These are phyloP conservation scores for Ryuthela nishihirai DNA, from an alignment of 2,888 invertebrate genomes.

Conservation along the genomic window DNA sequence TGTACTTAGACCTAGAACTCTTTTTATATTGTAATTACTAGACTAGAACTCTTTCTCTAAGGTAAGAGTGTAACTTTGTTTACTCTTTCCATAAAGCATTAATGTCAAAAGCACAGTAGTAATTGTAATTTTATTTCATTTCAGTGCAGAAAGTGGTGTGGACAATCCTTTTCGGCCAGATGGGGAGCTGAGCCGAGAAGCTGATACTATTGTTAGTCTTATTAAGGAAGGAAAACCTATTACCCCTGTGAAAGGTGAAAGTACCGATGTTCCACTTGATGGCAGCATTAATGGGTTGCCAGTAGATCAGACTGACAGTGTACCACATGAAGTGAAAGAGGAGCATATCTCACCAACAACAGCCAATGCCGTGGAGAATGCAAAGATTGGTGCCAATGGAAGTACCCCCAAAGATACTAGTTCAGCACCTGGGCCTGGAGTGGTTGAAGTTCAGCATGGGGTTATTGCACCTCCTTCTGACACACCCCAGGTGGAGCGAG, in stretches of 20 bases:
- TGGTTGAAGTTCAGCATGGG: conserved; percentile 67
- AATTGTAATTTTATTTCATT: conserved; percentile 39
- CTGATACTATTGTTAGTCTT: conserved; percentile 91
- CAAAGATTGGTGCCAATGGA: conserved; percentile 40
- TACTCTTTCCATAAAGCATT: too few species aligned
- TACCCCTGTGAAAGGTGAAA: conserved; percentile 52
- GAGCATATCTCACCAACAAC: conserved; percentile 1
- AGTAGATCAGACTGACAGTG: conserved; percentile 24
- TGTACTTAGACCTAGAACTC: too few species aligned
- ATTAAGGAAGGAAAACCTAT: conserved; percentile 88
- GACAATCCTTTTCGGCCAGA: conserved; percentile 97
- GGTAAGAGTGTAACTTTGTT: too few species aligned
- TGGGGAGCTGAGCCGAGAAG: conserved; percentile 88
- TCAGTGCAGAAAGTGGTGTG: conserved; percentile 91
- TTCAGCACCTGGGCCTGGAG: conserved; percentile 51
- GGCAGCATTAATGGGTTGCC: conserved; percentile 6
- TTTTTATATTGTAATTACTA: too few species aligned
- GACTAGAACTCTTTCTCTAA: too few species aligned
- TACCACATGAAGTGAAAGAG: conserved; percentile 7
- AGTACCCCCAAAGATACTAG: conserved; percentile 28
- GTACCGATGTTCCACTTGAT: neutral
- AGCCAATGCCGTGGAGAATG: neutral
- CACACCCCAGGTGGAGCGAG: conserved; percentile 77
- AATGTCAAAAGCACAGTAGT: too few species aligned
- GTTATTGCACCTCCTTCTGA: conserved; percentile 61